Conservation (phyloP, 2,888 invertebrate genomes). For the Eupithecia subfuscata region DNA sequence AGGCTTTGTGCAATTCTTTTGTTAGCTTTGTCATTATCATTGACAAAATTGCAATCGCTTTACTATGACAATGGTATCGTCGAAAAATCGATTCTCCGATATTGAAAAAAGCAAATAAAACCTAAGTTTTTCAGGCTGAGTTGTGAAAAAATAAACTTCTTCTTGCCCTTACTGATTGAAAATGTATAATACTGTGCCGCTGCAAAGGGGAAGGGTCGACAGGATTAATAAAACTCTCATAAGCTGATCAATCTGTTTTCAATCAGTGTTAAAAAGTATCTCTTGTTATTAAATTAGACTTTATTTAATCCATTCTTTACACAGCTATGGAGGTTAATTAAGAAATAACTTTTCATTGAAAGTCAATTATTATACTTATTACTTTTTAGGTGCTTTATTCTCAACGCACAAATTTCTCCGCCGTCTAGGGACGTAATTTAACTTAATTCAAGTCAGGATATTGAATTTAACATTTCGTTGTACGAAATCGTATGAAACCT, state of each 20-base stretch:
- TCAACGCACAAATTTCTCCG: not conserved
- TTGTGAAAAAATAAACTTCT: not conserved
- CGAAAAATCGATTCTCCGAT: too few relatives aligned
- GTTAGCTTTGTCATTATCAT: too few relatives aligned
- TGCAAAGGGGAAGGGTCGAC: not conserved
- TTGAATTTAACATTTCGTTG: not conserved
- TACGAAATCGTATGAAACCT: not conserved
- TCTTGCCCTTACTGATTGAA: not conserved
- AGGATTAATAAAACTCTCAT: constrained; percentile 17
- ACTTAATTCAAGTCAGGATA: not conserved
- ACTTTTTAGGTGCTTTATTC: not conserved
- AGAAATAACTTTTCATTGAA: not conserved
- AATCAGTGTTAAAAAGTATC: constrained; percentile 14
- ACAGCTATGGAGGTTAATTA: not conserved
- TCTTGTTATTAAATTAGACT: not conserved
- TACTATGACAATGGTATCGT: too few relatives aligned
- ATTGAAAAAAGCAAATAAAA: too few relatives aligned
- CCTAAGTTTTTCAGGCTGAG: not conserved
- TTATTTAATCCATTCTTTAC: not conserved
- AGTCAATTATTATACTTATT: not conserved
- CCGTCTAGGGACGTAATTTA: too few relatives aligned
- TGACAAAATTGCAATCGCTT: too few relatives aligned
- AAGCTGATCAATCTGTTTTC: constrained; percentile 21
- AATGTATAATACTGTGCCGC: not conserved
- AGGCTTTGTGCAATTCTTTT: too few relatives aligned